Percentiles rank a stretch among this genome's conserved stretches.
These are phyloP conservation scores for Pachymerium ferrugineum DNA, from an alignment of 2,888 invertebrate genomes.

Conservation along the genomic window DNA sequence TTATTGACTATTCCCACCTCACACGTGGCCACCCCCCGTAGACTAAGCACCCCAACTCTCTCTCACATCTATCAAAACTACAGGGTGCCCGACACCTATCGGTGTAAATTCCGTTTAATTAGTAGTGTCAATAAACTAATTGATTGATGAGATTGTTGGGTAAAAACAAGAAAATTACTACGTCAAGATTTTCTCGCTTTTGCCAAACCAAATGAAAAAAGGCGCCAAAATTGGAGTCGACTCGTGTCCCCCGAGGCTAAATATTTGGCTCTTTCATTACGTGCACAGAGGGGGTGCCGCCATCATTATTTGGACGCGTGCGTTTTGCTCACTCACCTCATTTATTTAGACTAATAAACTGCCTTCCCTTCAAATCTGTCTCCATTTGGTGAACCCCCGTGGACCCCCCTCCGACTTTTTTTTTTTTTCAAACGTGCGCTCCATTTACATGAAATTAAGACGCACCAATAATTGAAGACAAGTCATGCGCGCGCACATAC, in stretches of 20 bases:
- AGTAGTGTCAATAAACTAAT: too few species aligned
- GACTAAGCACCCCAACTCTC: too few species aligned
- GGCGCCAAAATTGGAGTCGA: background rate
- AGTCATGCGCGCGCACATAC: background rate
- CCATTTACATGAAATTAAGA: constrained; percentile 30
- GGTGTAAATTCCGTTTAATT: too few species aligned
- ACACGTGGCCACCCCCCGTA: too few species aligned
- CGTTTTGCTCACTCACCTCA: constrained; percentile 13
- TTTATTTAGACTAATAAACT: constrained; percentile 29
- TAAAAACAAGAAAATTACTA: background rate
- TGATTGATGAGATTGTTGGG: background rate
- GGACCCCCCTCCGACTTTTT: constrained; percentile 6
- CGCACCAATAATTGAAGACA: constrained; percentile 27
- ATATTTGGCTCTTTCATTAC: constrained; percentile 28
- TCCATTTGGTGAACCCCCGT: constrained; percentile 23
- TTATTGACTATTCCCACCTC: constrained; percentile 20
- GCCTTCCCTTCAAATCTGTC: constrained; percentile 27
- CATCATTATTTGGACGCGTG: constrained; percentile 28
- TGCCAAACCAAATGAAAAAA: background rate
- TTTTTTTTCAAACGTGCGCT: background rate
- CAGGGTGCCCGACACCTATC: too few species aligned
- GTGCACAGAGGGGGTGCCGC: constrained; percentile 28
- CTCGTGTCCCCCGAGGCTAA: background rate
- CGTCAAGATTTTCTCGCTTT: background rate
- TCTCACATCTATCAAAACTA: too few species aligned